These are phyloP conservation scores for Eudemis profundana DNA, from an alignment of 2,888 invertebrate genomes.

Conservation along the genomic window DNA sequence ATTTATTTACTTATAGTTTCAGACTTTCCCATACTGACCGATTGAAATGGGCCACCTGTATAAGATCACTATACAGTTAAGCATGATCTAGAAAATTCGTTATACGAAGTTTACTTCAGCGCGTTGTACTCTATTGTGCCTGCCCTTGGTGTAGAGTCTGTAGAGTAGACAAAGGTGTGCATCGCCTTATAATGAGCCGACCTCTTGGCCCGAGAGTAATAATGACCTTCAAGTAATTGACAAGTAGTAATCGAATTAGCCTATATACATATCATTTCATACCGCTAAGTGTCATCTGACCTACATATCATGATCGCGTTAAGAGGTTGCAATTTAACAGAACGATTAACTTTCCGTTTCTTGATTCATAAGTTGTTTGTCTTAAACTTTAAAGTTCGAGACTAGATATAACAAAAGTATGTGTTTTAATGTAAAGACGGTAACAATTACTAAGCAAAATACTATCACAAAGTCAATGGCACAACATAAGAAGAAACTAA, in stretches of 20 bases:
- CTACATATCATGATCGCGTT: constrained; percentile 58
- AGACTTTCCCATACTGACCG: too few relatives aligned
- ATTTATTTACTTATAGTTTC: too few relatives aligned
- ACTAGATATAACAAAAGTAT: neutral
- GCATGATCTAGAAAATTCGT: neutral
- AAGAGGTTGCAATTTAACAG: constrained; percentile 10
- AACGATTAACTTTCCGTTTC: neutral
- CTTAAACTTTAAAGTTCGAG: neutral
- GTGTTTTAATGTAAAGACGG: neutral
- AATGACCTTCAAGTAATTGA: constrained; percentile 58
- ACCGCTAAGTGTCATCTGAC: constrained; percentile 72
- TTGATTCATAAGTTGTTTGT: neutral
- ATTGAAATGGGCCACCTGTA: too few relatives aligned
- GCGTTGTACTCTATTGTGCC: neutral
- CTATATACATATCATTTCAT: constrained; percentile 74
- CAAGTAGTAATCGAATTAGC: constrained; percentile 66
- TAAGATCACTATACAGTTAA: too few relatives aligned
- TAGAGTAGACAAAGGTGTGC: constrained; percentile 31
- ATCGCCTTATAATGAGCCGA: constrained; percentile 30
- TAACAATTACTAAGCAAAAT: neutral
- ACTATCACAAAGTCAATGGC: constrained; percentile 27
- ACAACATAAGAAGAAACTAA: constrained; percentile 16
- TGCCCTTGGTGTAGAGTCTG: constrained; percentile 15
- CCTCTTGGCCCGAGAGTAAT: constrained; percentile 47
- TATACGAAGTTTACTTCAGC: neutral